Evolutionary conservation across 2,113 vertebrate genomes (phyloP).

Genomic region (Vidua chalybeata): DNA sequence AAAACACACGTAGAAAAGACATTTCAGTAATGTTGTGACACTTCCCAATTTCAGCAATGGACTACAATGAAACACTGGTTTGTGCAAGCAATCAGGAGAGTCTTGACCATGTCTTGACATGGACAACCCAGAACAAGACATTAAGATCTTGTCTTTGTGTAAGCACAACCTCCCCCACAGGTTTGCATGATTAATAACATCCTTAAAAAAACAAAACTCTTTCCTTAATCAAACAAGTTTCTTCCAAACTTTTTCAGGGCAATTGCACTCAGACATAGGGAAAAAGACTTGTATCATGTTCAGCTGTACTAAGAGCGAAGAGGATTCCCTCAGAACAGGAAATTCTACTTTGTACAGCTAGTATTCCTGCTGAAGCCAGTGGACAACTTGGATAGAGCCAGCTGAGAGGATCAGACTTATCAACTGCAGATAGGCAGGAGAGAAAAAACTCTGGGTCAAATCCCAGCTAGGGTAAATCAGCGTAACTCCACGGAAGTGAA

Average conservation of each 20-base stretch:
- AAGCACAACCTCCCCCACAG: neutral
- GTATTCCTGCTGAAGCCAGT: neutral
- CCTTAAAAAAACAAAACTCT: neutral
- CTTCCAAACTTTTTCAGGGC: neutral
- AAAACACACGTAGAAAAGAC: neutral
- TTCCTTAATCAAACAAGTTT: neutral
- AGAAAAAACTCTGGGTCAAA: neutral
- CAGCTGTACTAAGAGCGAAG: neutral
- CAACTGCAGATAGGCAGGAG: neutral
- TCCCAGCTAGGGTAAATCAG: neutral
- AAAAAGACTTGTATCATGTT: neutral
- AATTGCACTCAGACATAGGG: neutral
- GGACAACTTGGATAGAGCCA: neutral
- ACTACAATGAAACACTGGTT: neutral
- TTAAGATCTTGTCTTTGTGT: neutral
- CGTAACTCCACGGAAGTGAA: neutral
- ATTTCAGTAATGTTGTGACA: neutral
- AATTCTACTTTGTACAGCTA: neutral
- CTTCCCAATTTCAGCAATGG: neutral
- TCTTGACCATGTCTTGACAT: neutral
- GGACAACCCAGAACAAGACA: neutral
- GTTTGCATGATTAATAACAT: neutral
- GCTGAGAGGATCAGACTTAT: neutral
- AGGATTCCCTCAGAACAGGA: neutral
- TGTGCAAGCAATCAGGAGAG: neutral